A percentile compares a stretch with the other conserved stretches of the same genome.
These are phyloP conservation scores for Volucella inflata DNA, from an alignment of 2,888 invertebrate genomes.

Conservation along the genomic window DNA sequence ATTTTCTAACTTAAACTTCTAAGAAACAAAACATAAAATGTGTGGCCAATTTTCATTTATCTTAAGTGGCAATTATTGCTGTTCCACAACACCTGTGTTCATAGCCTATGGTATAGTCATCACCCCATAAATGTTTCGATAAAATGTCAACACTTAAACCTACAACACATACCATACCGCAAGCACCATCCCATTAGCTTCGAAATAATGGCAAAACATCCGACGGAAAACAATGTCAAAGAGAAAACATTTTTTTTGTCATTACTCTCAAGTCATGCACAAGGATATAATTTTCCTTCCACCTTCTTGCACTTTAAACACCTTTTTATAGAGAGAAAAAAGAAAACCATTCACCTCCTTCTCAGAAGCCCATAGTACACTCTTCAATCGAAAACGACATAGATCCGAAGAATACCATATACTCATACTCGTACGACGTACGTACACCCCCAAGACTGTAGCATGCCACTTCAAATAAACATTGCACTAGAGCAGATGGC, in stretches of 20 bases:
- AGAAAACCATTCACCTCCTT: not conserved
- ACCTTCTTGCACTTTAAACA: constrained; percentile 41
- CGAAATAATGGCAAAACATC: constrained; percentile 56
- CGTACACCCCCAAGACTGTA: not conserved
- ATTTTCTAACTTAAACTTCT: no score
- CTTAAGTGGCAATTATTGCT: constrained; percentile 65
- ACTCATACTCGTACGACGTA: constrained; percentile 7
- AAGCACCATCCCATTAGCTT: constrained; percentile 57
- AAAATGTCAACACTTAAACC: constrained; percentile 30
- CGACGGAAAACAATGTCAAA: constrained; percentile 39
- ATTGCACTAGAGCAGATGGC: constrained; percentile 54
- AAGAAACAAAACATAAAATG: no score
- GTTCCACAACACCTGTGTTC: constrained; percentile 55
- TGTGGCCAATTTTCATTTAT: not conserved
- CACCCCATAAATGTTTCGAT: constrained; percentile 53
- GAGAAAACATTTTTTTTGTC: constrained; percentile 55
- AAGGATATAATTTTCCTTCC: constrained; percentile 53
- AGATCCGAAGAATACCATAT: constrained; percentile 53
- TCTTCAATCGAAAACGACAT: constrained; percentile 3
- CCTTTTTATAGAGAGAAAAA: not conserved
- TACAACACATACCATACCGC: constrained; percentile 35
- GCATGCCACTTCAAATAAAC: constrained; percentile 54
- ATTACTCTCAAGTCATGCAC: constrained; percentile 49
- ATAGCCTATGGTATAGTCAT: constrained; percentile 14
- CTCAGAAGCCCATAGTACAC: constrained; percentile 35